A percentile compares a stretch with the other conserved stretches of the same genome.
phyloP scores from a whole-genome alignment of 2,113 vertebrate genomes.

The Ictalurus furcatus region DNA sequence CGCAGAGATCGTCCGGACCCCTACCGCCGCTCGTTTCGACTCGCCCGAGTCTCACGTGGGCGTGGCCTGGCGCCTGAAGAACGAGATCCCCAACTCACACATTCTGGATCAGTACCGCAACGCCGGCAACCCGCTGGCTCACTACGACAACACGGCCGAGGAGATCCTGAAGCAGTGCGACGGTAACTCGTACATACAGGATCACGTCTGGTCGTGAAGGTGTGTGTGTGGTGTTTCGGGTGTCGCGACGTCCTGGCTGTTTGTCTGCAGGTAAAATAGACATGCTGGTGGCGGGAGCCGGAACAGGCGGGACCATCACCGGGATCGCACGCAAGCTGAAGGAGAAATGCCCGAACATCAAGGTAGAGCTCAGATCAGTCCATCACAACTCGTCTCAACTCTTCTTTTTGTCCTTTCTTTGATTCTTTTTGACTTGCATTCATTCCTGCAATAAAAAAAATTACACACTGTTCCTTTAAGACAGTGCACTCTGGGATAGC shows the following conservation, averaged over 20 bases:
- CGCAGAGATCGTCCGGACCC: conserved; percentile 78
- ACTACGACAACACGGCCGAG: conserved; percentile 93
- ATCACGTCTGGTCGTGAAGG: not conserved
- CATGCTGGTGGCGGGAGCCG: conserved; percentile 89
- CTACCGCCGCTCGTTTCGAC: conserved; percentile 49
- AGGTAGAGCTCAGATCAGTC: conserved; percentile 64
- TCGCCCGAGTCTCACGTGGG: conserved; percentile 96
- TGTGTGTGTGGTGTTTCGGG: not conserved
- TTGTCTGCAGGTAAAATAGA: conserved; percentile 82
- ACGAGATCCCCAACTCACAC: conserved; percentile 92
- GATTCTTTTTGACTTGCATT: not conserved
- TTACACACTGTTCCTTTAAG: too few relatives aligned
- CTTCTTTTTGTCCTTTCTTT: not conserved
- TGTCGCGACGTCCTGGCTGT: not conserved
- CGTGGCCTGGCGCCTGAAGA: conserved; percentile 93
- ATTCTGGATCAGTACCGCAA: conserved; percentile 98
- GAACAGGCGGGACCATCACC: conserved; percentile 94
- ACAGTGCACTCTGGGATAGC: too few relatives aligned
- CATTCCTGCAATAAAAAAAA: not conserved
- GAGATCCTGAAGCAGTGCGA: conserved; percentile 94
- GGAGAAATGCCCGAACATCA: conserved; percentile 88
- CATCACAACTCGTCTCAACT: not conserved
- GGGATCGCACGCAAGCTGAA: conserved; percentile 94
- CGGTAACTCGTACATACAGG: conserved; percentile 65
- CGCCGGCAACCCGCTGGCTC: conserved; percentile 89